Evolutionary conservation across 2,113 vertebrate genomes (phyloP), one percentile per base, ranked within the genome.

Genomic region (Leucoraja erinaceus): DNA sequence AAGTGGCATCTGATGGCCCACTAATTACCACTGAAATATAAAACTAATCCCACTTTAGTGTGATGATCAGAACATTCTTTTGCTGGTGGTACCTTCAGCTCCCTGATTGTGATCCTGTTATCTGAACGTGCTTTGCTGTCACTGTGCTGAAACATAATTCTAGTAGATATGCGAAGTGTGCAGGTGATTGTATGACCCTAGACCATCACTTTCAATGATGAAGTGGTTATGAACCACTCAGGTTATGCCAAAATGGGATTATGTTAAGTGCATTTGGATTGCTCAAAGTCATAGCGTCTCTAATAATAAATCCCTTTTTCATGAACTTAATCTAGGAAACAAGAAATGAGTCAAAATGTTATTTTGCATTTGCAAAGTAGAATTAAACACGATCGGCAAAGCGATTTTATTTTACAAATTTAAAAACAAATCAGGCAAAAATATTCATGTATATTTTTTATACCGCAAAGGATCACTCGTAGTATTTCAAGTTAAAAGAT

Each of bases 191-290:
- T 31, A 31, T 63, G 10, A 86, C 56, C 12, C 56, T n/a, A 31
- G 28, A 61, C 56, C 83, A 86, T 86, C 31, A 86, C 16, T 86
- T 61, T 86, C 56, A 63, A 86, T 28, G 81, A 84, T 86, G n/a
- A 61, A 86, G 83, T 31, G 28, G 28, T 5, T 4, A 31, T 16
- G 83, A 86, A 31, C 28, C 59, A 86, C 56, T 63, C 63, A 4
- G 12, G 59, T n/a, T 86, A 61, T 59, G 16, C 47, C 54, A 56
- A 56, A 83, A 79, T 47, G 18, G 33, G 79, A 83, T 56, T 56
- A 8, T 83, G 79, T 83, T 83, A 83, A 86, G 28, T 86, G 56
- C 11, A 14, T 31, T 12, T 61, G 28, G 83, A n/a, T 86, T 63
- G 83, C 61, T 86, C 4, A 86, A 22, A 81, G 56, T 86, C 83